Evolutionary conservation across 1,140 invertebrate species (phyloP).

Genomic region (Aphelenchoides avenae): DNA sequence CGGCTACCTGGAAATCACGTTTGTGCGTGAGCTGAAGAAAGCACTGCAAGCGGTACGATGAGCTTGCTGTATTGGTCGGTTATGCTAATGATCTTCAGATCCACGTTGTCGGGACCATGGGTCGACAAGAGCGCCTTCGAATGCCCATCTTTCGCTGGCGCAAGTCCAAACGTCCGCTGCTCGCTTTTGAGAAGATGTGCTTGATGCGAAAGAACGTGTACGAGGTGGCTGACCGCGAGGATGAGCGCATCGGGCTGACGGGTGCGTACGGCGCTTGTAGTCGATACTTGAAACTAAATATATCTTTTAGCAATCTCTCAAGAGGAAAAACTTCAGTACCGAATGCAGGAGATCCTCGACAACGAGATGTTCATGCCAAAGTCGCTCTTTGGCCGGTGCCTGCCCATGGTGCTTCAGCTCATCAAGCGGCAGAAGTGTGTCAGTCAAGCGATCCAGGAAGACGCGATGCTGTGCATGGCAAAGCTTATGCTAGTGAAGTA

Average conservation of each 20-base stretch:
- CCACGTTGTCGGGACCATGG: conserved; percentile 6
- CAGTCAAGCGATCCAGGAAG: conserved; percentile 15
- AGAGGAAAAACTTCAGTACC: conserved; percentile 31
- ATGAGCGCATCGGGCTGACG: conserved; percentile 11
- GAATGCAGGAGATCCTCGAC: conserved; percentile 21
- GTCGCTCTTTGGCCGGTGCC: conserved; percentile 14
- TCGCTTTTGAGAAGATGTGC: conserved; percentile 14
- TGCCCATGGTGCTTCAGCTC: conserved; percentile 18
- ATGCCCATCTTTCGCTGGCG: conserved; percentile 1
- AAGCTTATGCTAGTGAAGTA: conserved; percentile 32
- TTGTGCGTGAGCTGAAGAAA: conserved; percentile 13
- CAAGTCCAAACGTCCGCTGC: no score
- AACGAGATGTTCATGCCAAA: conserved; percentile 22
- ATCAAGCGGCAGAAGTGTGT: conserved; percentile 17
- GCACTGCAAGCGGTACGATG: conserved; percentile 3
- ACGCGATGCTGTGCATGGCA: conserved; percentile 16
- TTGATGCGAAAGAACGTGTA: conserved; percentile 10
- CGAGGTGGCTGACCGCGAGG: conserved; percentile 15
- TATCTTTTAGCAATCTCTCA: conserved; percentile 25
- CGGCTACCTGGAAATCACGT: conserved; percentile 23
- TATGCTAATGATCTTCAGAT: conserved; percentile 8
- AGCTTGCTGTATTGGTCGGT: no score
- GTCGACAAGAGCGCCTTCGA: not conserved
- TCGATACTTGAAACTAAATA: not conserved
- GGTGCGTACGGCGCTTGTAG: not conserved